phyloP scores from a whole-genome alignment of 92 coral and sea anemone species.

The Zoanthus sociatus region DNA sequence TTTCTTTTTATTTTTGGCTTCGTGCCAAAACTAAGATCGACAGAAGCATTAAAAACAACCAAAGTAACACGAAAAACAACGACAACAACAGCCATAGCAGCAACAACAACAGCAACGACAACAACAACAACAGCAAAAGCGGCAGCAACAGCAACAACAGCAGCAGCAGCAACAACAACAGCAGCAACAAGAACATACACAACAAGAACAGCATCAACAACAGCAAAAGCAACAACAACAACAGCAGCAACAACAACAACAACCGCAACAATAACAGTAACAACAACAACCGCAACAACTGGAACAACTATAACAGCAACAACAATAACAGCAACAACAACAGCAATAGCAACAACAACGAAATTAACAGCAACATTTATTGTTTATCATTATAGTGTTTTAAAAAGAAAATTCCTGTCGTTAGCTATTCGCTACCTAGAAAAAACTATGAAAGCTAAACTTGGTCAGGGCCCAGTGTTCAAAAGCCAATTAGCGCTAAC shows the following conservation, averaged over 20 bases:
- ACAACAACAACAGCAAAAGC: neutral
- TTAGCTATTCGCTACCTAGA: too few relatives aligned
- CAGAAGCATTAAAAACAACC: neutral
- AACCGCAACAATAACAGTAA: neutral
- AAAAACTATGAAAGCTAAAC: too few relatives aligned
- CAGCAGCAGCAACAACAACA: neutral
- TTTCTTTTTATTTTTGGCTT: neutral
- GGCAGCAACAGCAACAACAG: neutral
- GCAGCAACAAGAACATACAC: neutral
- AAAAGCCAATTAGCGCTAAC: too few relatives aligned
- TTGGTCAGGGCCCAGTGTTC: too few relatives aligned
- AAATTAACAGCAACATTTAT: too few relatives aligned
- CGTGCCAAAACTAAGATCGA: neutral
- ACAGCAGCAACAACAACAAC: neutral
- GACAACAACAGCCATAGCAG: neutral
- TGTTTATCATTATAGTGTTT: too few relatives aligned
- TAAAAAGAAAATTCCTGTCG: too few relatives aligned
- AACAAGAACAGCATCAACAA: neutral
- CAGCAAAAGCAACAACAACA: neutral
- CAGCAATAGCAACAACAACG: neutral
- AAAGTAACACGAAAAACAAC: neutral
- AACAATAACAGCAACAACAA: neutral
- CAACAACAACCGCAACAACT: neutral
- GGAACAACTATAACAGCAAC: neutral
- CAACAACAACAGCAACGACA: neutral